These are phyloP conservation scores for Synaphobranchus kaupii DNA, from an alignment of 2,797 vertebrate genomes.

Conservation along the genomic window DNA sequence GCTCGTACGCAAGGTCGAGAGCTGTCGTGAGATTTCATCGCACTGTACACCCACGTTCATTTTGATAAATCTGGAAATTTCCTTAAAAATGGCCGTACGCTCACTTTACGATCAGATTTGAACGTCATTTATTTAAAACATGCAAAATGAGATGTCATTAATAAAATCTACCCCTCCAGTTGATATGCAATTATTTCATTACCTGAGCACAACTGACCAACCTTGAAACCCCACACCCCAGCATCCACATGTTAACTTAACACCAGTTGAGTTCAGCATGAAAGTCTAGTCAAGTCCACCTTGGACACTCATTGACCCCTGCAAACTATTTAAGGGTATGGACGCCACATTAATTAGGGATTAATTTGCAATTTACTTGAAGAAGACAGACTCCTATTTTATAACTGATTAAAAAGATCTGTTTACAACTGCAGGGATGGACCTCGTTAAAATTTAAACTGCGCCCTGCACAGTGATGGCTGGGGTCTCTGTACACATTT, in stretches of 20 bases:
- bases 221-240: constrained; percentile 11
- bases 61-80: too few relatives aligned
- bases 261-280: constrained; percentile 17
- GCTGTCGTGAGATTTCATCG: too few relatives aligned
- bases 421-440: background rate
- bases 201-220: background rate
- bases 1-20: too few relatives aligned
- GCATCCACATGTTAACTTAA: constrained; percentile 20
- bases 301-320: constrained; percentile 30
- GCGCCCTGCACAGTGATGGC: background rate
- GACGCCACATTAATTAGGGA: constrained; percentile 51
- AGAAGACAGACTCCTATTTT: constrained; percentile 31
- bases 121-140: background rate
- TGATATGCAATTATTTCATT: background rate
- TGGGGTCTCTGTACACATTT: too few relatives aligned
- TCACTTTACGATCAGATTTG: too few relatives aligned
- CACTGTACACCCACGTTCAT: too few relatives aligned
- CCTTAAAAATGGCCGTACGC: too few relatives aligned
- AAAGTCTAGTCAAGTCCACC: constrained; percentile 2
- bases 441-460: background rate
- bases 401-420: constrained; percentile 34
- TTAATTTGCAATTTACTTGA: constrained; percentile 35
- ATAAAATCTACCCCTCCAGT: constrained; percentile 1
- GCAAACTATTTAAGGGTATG: constrained; percentile 49
- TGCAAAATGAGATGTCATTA: constrained; percentile 6